Evolutionary conservation across 2,113 vertebrate genomes (phyloP).

Genomic region (Burhinus bistriatus): DNA sequence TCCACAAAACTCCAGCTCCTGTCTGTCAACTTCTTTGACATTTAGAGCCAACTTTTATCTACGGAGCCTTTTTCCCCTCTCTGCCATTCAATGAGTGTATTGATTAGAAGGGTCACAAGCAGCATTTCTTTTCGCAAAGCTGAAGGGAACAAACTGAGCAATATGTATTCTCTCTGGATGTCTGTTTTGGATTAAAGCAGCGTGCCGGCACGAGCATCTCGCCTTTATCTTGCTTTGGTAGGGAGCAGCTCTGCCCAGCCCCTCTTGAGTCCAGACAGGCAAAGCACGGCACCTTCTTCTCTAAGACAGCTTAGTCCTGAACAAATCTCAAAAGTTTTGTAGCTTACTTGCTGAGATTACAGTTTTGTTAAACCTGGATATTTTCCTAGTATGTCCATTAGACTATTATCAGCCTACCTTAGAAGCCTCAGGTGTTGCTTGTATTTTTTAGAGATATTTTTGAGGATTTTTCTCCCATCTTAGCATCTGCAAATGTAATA

Average conservation of each 20-base stretch:
- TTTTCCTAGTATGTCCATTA: neutral
- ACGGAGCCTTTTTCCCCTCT: neutral
- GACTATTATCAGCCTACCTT: neutral
- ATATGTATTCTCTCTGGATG: accelerated
- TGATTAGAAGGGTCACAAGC: neutral
- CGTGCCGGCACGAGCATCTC: accelerated
- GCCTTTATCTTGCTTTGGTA: neutral
- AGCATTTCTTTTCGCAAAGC: neutral
- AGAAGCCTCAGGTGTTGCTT: neutral
- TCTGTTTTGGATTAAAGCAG: neutral
- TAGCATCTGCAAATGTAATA: neutral
- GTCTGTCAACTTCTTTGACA: neutral
- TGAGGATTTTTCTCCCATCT: neutral
- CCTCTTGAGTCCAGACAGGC: neutral
- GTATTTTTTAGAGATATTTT: neutral
- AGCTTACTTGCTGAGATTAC: neutral
- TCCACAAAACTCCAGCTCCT: neutral
- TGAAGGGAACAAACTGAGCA: neutral
- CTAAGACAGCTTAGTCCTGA: neutral
- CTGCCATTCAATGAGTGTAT: neutral
- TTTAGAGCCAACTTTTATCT: neutral
- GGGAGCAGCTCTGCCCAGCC: neutral
- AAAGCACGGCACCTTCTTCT: neutral
- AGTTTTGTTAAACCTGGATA: neutral
- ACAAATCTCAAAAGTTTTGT: neutral